Evolutionary conservation across 2,797 vertebrate genomes (phyloP).

Genomic region (Streptopelia turtur): DNA sequence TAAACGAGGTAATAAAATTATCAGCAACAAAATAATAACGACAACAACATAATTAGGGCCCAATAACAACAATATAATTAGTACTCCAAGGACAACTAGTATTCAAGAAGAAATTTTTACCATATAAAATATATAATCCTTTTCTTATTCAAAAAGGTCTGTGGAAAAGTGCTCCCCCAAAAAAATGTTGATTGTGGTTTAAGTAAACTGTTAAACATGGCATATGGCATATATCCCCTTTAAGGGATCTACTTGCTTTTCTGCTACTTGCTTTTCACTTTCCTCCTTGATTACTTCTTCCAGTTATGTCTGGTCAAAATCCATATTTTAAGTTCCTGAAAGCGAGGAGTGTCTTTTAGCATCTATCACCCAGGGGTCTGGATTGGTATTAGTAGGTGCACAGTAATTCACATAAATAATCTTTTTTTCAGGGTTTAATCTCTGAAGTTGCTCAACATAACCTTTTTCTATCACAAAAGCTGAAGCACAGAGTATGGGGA

Average conservation of each 20-base stretch:
- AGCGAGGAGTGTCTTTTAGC: neutral
- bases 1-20: neutral
- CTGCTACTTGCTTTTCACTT: neutral
- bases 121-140: fast-evolving
- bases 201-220: neutral
- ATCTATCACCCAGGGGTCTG: neutral
- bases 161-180: neutral
- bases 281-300: neutral
- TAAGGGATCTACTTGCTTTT: neutral
- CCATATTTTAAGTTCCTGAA: neutral
- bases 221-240: neutral
- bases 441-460: neutral
- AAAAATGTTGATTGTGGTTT: neutral
- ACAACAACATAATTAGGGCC: neutral
- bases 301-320: neutral
- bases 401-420: neutral
- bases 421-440: neutral
- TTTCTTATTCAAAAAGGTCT: neutral
- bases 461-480: neutral
- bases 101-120: neutral
- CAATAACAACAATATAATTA: neutral
- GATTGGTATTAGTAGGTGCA: neutral
- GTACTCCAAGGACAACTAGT: neutral
- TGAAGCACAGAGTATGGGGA: neutral
- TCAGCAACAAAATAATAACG: neutral